Evolutionary conservation across 2,797 vertebrate genomes (phyloP), one percentile per base, ranked within the genome.

Genomic region (Tragopan temminckii): DNA sequence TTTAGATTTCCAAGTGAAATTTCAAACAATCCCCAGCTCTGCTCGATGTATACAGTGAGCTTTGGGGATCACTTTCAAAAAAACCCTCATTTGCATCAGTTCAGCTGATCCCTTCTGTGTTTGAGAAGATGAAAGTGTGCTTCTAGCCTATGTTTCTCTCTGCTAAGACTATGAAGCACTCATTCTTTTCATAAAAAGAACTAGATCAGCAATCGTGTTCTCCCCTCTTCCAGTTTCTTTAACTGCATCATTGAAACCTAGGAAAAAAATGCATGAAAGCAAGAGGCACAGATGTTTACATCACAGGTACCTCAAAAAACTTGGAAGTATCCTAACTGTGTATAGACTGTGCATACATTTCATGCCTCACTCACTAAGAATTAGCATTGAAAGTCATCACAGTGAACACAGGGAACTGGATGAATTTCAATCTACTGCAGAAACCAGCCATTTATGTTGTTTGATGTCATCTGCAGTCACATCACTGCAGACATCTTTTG

Each of bases 391-490:
- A 96, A 97, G 95, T 93, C 97, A 92, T 94, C 91, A n/a, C 94
- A 77, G 96, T 48, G 95, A 96, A 94, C 57, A 75, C 92, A 84
- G 97, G 95, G 94, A 94, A 95, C 96, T 93, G 94, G 95, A 96
- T 93, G 95, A 82, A 91, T 97, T 97, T 97, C 97, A 97, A 83
- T 96, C 94, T 96, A 67, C 83, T 67, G 67, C 96, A 88, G 95
- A 95, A 95, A 97, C 81, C 96, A 97, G 97, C 89, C 96, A 80
- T 95, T 95, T 96, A 94, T 64, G 94, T 87, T 80, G 90, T 96
- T 86, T 95, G 96, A 95, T 97, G 97, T 96, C 97, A 97, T 94
- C 93, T 85, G 70, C 96, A 94, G 97, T 94, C 97, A 94, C 96
- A 95, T 96, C 97, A 94, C 92, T 29, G 84, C 97, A 95, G 94